Evolutionary conservation across 2,113 vertebrate species (phyloP).

Genomic region (Sapajus apella): DNA sequence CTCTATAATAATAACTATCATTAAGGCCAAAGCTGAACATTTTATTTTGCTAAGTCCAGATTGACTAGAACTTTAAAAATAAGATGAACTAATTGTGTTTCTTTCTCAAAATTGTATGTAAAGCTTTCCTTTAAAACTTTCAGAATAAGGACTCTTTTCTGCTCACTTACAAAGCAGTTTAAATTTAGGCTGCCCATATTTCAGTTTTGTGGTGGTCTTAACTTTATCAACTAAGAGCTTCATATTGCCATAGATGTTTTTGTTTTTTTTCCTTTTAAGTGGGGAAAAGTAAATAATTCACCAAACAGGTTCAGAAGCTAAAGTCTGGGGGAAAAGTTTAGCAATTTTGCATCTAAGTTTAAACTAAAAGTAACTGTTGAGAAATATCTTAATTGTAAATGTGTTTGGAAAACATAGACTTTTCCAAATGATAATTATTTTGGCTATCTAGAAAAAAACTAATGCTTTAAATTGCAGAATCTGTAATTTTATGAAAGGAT

Average conservation of each 20-base stretch:
- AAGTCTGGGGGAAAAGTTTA: neutral
- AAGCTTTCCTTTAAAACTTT: neutral
- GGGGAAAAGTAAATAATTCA: slow-evolving; percentile 1
- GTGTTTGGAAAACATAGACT: neutral
- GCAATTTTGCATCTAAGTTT: slow-evolving; percentile 1
- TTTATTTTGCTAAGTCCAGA: neutral
- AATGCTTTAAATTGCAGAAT: neutral
- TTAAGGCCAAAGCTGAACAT: neutral
- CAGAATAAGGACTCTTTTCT: neutral
- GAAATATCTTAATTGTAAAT: neutral
- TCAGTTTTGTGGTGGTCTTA: neutral
- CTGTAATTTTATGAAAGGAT: slow-evolving; percentile 1
- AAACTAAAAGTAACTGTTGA: slow-evolving; percentile 9
- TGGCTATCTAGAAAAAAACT: neutral
- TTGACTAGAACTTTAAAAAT: neutral
- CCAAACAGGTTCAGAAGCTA: slow-evolving; percentile 34
- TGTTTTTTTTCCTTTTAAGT: neutral
- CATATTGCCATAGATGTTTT: neutral
- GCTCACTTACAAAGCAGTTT: neutral
- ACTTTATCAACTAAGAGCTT: neutral
- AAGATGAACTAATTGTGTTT: neutral
- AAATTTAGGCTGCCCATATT: neutral
- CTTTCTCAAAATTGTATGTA: neutral
- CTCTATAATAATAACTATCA: neutral
- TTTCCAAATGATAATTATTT: slow-evolving; percentile 28